Conservation (phyloP, 2,888 invertebrate genomes). For the Idaea dimidiata region DNA sequence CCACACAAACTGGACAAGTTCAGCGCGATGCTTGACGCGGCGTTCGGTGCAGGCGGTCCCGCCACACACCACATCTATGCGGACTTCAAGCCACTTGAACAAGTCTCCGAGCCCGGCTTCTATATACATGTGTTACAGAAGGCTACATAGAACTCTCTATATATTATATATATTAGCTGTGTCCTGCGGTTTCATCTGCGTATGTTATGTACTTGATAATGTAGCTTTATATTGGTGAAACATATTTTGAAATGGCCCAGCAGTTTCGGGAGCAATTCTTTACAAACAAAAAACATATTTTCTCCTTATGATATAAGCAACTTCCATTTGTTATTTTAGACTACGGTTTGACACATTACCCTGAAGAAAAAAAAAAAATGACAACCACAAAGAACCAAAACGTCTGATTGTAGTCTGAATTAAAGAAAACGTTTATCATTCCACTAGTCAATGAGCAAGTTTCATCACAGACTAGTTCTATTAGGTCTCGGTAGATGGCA, state of each 20-base stretch:
- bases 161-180: background rate
- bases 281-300: too few relatives aligned
- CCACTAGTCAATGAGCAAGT: too few relatives aligned
- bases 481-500: too few relatives aligned
- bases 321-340: background rate
- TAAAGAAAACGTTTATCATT: too few relatives aligned
- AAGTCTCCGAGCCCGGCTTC: conserved; percentile 86
- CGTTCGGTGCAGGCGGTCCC: conserved; percentile 79
- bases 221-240: too few relatives aligned
- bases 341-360: background rate
- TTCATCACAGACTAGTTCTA: too few relatives aligned
- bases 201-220: too few relatives aligned
- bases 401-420: too few relatives aligned
- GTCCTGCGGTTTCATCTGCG: too few relatives aligned
- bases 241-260: too few relatives aligned
- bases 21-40: conserved; percentile 84
- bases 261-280: too few relatives aligned
- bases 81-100: conserved; percentile 87
- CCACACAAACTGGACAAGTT: conserved; percentile 89
- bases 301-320: too few relatives aligned
- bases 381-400: background rate
- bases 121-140: conserved; percentile 93
- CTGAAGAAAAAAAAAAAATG: background rate
- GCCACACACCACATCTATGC: conserved; percentile 87
- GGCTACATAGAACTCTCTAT: conserved; percentile 23